phyloP scores from a whole-genome alignment of 2,888 invertebrate genomes.

The Cerceris ruficornis region DNA sequence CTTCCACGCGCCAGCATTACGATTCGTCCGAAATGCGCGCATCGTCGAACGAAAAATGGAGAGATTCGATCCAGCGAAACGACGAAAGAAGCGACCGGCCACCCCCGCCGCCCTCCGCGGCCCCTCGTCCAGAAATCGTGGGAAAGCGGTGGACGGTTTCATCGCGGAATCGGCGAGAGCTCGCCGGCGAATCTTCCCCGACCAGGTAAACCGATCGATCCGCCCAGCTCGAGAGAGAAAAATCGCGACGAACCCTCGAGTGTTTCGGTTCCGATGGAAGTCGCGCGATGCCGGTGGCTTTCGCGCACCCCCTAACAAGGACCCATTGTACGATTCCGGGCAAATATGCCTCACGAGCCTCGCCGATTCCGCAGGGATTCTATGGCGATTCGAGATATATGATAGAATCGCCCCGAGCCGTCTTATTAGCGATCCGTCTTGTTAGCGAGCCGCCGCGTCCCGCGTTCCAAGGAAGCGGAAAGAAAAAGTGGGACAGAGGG shows the following conservation, averaged over 20 bases:
- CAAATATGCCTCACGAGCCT: not conserved
- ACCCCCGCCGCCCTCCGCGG: not conserved
- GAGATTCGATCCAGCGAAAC: not conserved
- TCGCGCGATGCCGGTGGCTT: too few species aligned
- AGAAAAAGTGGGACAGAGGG: not conserved
- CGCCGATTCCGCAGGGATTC: not conserved
- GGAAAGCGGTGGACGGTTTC: too few species aligned
- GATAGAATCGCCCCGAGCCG: constrained; percentile 32
- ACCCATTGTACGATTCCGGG: too few species aligned
- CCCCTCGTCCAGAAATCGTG: not conserved
- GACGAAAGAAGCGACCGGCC: not conserved
- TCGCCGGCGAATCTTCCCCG: too few species aligned
- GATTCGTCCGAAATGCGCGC: not conserved
- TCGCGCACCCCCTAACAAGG: too few species aligned
- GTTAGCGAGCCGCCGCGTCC: too few species aligned
- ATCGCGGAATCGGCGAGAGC: too few species aligned
- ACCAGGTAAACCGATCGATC: too few species aligned
- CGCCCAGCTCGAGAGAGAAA: too few species aligned
- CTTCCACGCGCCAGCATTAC: too few species aligned
- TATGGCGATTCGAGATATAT: not conserved
- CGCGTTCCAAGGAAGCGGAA: not conserved
- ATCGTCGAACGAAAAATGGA: not conserved
- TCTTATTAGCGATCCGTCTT: constrained; percentile 48
- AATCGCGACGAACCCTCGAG: too few species aligned
- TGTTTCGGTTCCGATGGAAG: too few species aligned